Conservation (phyloP, 2,113 vertebrate genomes). For the Axis porcinus region DNA sequence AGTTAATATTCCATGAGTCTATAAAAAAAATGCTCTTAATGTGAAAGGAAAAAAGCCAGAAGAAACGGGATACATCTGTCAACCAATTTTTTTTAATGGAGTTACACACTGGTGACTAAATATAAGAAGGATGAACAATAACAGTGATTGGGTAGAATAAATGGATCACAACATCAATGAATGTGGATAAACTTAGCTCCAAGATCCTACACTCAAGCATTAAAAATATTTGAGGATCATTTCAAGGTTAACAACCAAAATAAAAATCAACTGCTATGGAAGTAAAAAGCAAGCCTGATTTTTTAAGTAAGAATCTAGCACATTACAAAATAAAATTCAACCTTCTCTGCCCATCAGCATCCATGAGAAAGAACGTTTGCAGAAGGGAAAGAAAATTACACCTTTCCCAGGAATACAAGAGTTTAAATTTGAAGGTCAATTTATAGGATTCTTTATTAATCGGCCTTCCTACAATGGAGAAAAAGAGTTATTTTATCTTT, state of each 20-base stretch:
- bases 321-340: neutral
- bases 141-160: neutral
- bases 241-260: conserved; percentile 12
- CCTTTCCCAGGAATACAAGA: neutral
- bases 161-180: neutral
- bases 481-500: neutral
- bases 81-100: neutral
- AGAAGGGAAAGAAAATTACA: neutral
- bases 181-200: neutral
- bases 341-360: neutral
- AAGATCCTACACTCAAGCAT: neutral
- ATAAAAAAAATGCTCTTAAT: neutral
- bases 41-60: neutral
- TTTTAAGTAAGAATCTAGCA: neutral
- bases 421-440: neutral
- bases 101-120: neutral
- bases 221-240: neutral
- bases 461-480: neutral
- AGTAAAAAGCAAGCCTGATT: neutral
- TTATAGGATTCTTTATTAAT: neutral
- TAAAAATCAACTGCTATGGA: neutral
- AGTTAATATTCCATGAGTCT: neutral
- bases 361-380: neutral
- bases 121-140: neutral
- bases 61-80: neutral